Percentiles rank a stretch among this genome's conserved stretches.
Evolutionary conservation across 2,888 invertebrate species (phyloP).

Genomic region (Plebejus melissa): DNA sequence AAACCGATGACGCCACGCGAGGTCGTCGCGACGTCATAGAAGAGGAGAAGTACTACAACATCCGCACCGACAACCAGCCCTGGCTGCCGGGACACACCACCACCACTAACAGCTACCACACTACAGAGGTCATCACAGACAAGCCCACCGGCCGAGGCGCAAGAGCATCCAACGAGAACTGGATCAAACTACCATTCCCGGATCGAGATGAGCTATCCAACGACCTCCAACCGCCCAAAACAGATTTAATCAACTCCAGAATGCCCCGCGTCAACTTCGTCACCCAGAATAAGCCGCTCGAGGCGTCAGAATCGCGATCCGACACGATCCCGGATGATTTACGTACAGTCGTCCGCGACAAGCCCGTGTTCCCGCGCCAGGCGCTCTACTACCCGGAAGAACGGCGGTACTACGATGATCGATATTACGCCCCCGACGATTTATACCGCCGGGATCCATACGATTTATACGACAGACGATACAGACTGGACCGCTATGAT

Average conservation of each 20-base stretch:
- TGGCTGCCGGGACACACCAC: slow-evolving; percentile 69
- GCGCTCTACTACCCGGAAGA: slow-evolving; percentile 73
- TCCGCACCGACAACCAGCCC: slow-evolving; percentile 54
- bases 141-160: slow-evolving; percentile 80
- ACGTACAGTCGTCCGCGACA: slow-evolving; percentile 67
- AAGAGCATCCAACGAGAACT: slow-evolving; percentile 79
- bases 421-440: slow-evolving; percentile 61
- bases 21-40: slow-evolving; percentile 70
- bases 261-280: slow-evolving; percentile 84
- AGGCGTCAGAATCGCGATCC: slow-evolving; percentile 71
- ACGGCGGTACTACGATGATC: slow-evolving; percentile 62
- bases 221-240: slow-evolving; percentile 70
- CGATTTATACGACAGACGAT: slow-evolving; percentile 61
- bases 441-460: slow-evolving; percentile 66
- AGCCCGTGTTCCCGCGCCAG: slow-evolving; percentile 69
- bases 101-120: slow-evolving; percentile 66
- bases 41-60: slow-evolving; percentile 69
- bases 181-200: slow-evolving; percentile 80
- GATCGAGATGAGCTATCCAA: slow-evolving; percentile 53
- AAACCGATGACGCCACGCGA: slow-evolving; percentile 51
- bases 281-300: slow-evolving; percentile 78
- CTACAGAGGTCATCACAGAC: slow-evolving; percentile 68
- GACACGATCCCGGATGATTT: slow-evolving; percentile 70
- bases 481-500: slow-evolving; percentile 64
- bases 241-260: slow-evolving; percentile 75